Percentiles rank a stretch among this genome's conserved stretches.
phyloP scores from a whole-genome alignment of 2,113 vertebrate species.

The Clupea harengus region DNA sequence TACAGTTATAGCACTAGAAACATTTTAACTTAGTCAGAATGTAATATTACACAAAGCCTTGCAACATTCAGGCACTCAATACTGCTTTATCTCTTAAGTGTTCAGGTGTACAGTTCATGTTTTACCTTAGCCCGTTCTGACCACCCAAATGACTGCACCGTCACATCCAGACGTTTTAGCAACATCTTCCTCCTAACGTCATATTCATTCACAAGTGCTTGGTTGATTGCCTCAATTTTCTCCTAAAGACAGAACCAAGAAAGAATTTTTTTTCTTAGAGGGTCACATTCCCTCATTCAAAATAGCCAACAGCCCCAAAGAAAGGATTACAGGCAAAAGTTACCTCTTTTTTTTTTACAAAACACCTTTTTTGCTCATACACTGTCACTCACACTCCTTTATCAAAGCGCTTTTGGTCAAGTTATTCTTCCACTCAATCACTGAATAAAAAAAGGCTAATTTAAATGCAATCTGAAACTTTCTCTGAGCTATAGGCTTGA shows the following conservation, averaged over 20 bases:
- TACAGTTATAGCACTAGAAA: too few relatives aligned
- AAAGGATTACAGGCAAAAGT: too few relatives aligned
- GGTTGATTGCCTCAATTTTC: conserved; percentile 96
- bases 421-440: too few relatives aligned
- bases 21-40: too few relatives aligned
- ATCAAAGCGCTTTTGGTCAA: too few relatives aligned
- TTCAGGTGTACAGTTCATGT: neutral
- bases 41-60: neutral
- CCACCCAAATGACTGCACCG: conserved; percentile 97
- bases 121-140: conserved; percentile 94
- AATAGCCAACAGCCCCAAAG: neutral
- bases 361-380: too few relatives aligned
- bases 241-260: conserved; percentile 72
- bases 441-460: too few relatives aligned
- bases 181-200: conserved; percentile 94
- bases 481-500: too few relatives aligned
- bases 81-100: neutral
- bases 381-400: too few relatives aligned
- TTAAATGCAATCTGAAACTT: too few relatives aligned
- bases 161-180: conserved; percentile 95
- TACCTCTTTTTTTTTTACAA: too few relatives aligned
- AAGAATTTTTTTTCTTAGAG: neutral
- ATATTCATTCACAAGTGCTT: conserved; percentile 93
- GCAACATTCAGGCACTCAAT: neutral
- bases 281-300: neutral